These are phyloP conservation scores for Nebria ingens DNA, from an alignment of 1,140 invertebrate species.

Conservation along the genomic window DNA sequence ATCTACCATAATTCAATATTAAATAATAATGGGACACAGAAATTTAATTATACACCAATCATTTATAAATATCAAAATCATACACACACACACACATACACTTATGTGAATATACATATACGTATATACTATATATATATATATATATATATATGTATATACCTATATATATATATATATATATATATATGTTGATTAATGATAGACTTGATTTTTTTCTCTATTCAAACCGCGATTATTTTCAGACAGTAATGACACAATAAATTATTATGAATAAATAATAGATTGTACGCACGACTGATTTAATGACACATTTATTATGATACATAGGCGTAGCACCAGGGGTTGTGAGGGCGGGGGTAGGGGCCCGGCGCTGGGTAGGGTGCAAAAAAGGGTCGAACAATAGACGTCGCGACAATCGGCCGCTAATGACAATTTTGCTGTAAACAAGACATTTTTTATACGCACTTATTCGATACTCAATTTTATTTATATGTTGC, in stretches of 20 bases:
- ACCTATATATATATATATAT: no score
- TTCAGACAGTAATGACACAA: constrained; percentile 6
- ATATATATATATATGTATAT: no score
- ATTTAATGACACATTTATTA: constrained; percentile 7
- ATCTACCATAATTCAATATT: constrained; percentile 1
- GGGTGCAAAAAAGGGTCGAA: no score
- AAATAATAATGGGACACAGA: neutral
- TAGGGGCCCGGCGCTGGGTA: no score
- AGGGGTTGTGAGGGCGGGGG: neutral
- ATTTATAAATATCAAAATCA: constrained; percentile 8
- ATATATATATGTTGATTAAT: no score
- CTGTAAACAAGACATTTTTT: no score
- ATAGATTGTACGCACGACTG: constrained; percentile 5
- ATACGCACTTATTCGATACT: no score
- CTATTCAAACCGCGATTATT: constrained; percentile 4
- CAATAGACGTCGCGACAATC: no score
- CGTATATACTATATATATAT: no score
- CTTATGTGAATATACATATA: no score
- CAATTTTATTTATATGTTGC: no score
- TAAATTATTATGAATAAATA: constrained; percentile 10
- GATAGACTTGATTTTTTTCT: neutral
- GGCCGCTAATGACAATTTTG: no score
- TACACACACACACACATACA: neutral
- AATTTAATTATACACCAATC: constrained; percentile 7
- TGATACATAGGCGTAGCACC: neutral